Evolutionary conservation across 2,113 vertebrate genomes (phyloP).

Genomic region (Prochilodus magdalenae): DNA sequence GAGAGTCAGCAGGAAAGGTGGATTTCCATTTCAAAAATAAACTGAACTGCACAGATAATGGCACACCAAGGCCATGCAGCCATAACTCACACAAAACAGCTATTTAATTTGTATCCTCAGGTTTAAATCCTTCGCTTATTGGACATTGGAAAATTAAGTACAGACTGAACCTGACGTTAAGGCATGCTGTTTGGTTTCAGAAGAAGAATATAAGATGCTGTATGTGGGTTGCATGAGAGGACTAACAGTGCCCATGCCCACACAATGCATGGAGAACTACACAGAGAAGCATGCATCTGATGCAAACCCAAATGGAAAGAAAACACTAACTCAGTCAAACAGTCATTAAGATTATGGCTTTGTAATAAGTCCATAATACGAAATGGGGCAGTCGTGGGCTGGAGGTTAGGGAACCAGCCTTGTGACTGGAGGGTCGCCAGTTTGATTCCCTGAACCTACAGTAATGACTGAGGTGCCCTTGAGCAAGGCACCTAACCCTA

Average conservation of each 20-base stretch:
- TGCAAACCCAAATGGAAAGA: slow-evolving; percentile 40
- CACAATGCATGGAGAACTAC: slow-evolving; percentile 75
- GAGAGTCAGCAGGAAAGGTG: background rate
- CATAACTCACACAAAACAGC: background rate
- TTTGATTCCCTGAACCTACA: too few species aligned
- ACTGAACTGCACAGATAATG: too few species aligned
- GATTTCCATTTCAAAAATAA: background rate
- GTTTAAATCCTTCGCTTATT: background rate
- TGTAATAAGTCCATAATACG: too few species aligned
- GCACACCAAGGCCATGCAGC: background rate
- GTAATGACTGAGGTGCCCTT: too few species aligned
- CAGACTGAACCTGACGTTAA: background rate
- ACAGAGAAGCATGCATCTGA: slow-evolving; percentile 64
- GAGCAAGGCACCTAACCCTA: too few species aligned
- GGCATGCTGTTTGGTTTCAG: slow-evolving; percentile 28
- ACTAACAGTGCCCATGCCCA: slow-evolving; percentile 80
- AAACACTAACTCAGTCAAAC: background rate
- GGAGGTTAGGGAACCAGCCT: too few species aligned
- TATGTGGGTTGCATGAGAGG: slow-evolving; percentile 51
- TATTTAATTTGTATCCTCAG: background rate
- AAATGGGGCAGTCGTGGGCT: too few species aligned
- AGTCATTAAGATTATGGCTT: too few species aligned
- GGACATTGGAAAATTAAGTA: background rate
- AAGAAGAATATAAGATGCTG: background rate
- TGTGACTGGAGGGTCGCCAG: too few species aligned